These are phyloP conservation scores for Tigriopus japonicus DNA, from an alignment of 1,140 invertebrate species.

Conservation along the genomic window DNA sequence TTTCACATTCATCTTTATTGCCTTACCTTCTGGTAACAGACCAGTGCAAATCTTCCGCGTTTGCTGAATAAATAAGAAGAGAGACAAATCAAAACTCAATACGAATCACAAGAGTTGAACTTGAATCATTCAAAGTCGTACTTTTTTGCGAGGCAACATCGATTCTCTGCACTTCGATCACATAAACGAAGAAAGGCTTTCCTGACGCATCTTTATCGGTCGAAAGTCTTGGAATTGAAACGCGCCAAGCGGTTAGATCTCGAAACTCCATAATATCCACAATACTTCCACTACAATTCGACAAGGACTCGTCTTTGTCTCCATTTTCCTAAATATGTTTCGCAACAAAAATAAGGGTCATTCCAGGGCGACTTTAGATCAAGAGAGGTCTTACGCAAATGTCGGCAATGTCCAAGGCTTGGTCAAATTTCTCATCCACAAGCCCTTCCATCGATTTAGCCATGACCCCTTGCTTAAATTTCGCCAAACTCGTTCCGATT, in stretches of 20 bases:
- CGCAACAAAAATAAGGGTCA: conserved; percentile 16
- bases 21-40: conserved; percentile 25
- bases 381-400: conserved; percentile 8
- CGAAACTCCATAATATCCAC: conserved; percentile 22
- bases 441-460: neutral
- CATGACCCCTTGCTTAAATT: neutral
- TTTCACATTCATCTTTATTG: too few species aligned
- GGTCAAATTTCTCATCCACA: neutral
- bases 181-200: conserved; percentile 34
- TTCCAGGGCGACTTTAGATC: too few species aligned
- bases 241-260: conserved; percentile 47
- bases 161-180: conserved; percentile 39
- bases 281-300: conserved; percentile 13
- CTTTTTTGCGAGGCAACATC: conserved; percentile 22
- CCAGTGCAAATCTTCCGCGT: conserved; percentile 36
- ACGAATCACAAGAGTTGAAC: neutral
- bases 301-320: conserved; percentile 17
- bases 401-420: conserved; percentile 9
- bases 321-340: conserved; percentile 15
- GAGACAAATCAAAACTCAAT: conserved; percentile 16
- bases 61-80: too few species aligned
- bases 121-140: neutral
- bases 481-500: neutral
- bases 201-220: conserved; percentile 27
- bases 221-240: conserved; percentile 40